Base-by-base conservation (phyloP, 1,140 invertebrate genomes). In the Drosophila orena region DNA sequence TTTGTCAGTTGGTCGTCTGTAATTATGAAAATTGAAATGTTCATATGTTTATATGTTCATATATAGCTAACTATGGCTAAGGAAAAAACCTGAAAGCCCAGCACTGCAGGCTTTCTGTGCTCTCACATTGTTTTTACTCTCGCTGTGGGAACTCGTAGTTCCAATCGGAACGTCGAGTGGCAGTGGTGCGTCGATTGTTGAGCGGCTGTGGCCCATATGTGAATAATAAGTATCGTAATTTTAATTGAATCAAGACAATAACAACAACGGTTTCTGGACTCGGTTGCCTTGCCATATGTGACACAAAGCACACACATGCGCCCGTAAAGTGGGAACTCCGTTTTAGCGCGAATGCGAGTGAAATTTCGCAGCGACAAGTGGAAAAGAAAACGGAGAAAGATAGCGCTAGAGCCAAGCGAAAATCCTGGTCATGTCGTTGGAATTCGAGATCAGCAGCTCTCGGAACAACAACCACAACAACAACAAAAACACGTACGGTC, bases 401-500 rank as follows among this genome's bases (percentile, higher is more conserved):
- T 20, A 24, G 15, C n/a, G 5, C 24, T 2, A 14, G n/a, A 6
- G 52, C 34, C 30, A 37, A 64, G 4, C 15, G 56, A 27, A 38
- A 52, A 30, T 20, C 27, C 46, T 38, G 49, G 50, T 44, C 34
- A 75, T 57, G 71, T 75, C 46, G 15, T 53, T 35, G 40, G 22
- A 49, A 15, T 57, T 24, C 38, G 59, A 56, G 34, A 56, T 22
- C 37, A 74, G 11, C 49, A 66, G 35, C 43, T 43, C 20, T 38
- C 49, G 34, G 50, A 68, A 24, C 17, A 73, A 27, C 54, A 73
- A 37, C 55, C 68, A 34, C 20, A 73, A 59, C 24, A 74, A 61
- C 50, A 72, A 37, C 20, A 73, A 56, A 24, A 69, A 52, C 30
- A 61, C 27, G 8, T 69, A 62, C 17, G 65, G 60, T 49, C 77